These are phyloP conservation scores for Isurus oxyrinchus DNA, from an alignment of 2,113 vertebrate genomes.

Conservation along the genomic window DNA sequence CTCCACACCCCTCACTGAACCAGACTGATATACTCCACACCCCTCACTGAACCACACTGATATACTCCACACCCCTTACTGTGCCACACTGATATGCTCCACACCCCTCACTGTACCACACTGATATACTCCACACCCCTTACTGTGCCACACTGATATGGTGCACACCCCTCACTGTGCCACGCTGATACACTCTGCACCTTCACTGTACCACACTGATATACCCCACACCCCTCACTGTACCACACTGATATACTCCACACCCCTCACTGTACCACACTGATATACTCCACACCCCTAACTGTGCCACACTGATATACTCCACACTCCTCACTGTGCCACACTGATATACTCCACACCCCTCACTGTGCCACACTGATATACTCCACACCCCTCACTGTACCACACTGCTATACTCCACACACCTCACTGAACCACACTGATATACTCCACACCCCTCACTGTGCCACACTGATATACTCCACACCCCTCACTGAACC, in stretches of 20 bases:
- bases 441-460: not conserved
- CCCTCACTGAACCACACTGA: not conserved
- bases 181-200: not conserved
- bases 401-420: not conserved
- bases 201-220: too few relatives aligned
- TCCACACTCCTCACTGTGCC: too few relatives aligned
- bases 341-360: too few relatives aligned
- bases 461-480: not conserved
- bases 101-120: not conserved
- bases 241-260: too few relatives aligned
- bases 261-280: not conserved
- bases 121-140: not conserved
- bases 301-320: too few relatives aligned
- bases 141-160: not conserved
- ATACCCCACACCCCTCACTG: too few relatives aligned
- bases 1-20: not conserved
- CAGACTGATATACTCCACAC: not conserved
- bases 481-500: not conserved
- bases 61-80: too few relatives aligned
- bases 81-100: not conserved
- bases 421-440: not conserved
- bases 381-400: not conserved
- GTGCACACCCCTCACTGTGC: not conserved
- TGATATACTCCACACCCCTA: too few relatives aligned
- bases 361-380: not conserved